Evolutionary conservation across 2,113 vertebrate species (phyloP).

Genomic region (Passer montanus): DNA sequence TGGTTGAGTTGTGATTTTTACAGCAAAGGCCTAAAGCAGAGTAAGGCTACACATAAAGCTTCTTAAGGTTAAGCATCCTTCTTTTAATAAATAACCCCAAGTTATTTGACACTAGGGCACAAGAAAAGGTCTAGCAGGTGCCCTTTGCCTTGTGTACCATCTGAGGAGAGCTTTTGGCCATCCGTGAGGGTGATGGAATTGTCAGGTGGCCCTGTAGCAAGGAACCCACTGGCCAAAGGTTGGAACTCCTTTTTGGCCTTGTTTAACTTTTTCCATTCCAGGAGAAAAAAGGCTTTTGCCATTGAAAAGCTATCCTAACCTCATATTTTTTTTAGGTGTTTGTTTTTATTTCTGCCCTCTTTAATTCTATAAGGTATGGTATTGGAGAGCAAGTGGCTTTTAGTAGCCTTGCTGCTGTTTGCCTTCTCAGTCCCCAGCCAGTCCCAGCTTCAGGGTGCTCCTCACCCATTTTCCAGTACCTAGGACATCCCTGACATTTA

Average conservation of each 20-base stretch:
- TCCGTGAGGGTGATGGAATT: rapidly evolving
- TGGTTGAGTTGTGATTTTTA: neutral
- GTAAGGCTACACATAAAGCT: neutral
- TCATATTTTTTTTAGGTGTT: neutral
- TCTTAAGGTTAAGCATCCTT: neutral
- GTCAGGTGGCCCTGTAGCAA: rapidly evolving
- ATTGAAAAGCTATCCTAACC: neutral
- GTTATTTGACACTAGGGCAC: neutral
- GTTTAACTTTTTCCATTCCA: neutral
- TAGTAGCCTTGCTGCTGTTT: neutral
- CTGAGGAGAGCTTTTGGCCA: neutral
- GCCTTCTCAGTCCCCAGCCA: neutral
- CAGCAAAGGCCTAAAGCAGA: neutral
- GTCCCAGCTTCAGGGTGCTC: neutral
- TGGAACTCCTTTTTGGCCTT: neutral
- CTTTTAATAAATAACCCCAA: neutral
- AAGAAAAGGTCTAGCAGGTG: neutral
- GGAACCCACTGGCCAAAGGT: neutral
- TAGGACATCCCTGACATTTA: neutral
- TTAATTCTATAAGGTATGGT: neutral
- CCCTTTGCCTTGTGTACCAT: neutral
- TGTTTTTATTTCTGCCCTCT: neutral
- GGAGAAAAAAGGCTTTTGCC: neutral
- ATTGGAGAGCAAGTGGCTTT: neutral
- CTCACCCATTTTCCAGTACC: rapidly evolving